Conservation (phyloP, 2,113 vertebrate species). For the Macrotis lagotis region DNA sequence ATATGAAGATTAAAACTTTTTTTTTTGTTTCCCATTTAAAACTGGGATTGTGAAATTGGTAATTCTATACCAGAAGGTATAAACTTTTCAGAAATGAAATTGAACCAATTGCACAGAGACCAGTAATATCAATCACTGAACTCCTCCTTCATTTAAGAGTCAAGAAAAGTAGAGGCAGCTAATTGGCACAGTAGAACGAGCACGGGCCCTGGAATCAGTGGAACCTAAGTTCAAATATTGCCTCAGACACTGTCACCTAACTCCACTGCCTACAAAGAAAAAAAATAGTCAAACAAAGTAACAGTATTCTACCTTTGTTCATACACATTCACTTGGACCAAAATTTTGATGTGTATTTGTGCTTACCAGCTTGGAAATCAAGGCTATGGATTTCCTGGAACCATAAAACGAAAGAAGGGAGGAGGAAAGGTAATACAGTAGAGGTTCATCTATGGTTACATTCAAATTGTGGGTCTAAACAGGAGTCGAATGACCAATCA, state of each 20-base stretch:
- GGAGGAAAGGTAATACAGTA: slow-evolving; percentile 7
- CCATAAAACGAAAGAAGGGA: not conserved
- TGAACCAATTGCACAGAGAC: not conserved
- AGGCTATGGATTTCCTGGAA: not conserved
- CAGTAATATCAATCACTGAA: not conserved
- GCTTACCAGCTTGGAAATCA: slow-evolving; percentile 56
- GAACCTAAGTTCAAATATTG: not conserved
- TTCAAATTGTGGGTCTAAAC: not conserved
- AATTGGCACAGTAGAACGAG: too few species aligned
- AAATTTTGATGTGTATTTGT: not conserved
- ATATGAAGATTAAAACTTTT: not conserved
- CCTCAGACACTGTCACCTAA: not conserved
- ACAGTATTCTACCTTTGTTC: slow-evolving; percentile 11
- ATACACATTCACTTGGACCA: not conserved
- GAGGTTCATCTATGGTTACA: not conserved
- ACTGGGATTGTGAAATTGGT: not conserved
- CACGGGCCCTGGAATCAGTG: not conserved
- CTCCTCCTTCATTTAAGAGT: not conserved
- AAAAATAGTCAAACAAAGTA: not conserved
- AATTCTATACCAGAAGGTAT: not conserved
- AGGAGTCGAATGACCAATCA: not conserved
- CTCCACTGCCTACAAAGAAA: not conserved
- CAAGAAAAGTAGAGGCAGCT: not conserved
- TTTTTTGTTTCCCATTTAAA: not conserved
- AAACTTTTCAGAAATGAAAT: not conserved